phyloP scores from a whole-genome alignment of 2,797 vertebrate genomes.

The Hafferia zeledoni region DNA sequence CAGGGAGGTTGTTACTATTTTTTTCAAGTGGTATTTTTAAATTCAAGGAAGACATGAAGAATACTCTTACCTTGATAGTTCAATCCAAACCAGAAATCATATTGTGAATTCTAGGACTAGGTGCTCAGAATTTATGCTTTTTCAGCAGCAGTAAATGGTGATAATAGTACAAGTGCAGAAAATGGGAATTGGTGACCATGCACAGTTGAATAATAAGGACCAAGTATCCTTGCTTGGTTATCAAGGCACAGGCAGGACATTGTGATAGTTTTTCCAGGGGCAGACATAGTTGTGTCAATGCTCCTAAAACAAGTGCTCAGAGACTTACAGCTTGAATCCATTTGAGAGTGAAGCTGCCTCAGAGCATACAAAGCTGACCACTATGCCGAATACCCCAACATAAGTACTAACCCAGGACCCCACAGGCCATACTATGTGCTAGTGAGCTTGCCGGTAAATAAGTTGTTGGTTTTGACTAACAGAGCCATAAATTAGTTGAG shows the following conservation, averaged over 20 bases:
- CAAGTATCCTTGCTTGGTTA: neutral
- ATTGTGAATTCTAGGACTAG: neutral
- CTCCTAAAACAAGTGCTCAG: neutral
- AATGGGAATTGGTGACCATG: neutral
- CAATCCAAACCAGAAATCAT: neutral
- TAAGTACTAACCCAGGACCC: neutral
- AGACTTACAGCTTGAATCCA: neutral
- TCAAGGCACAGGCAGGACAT: neutral
- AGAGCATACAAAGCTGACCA: neutral
- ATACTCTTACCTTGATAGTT: neutral
- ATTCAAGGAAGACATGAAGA: neutral
- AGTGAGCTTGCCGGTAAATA: neutral
- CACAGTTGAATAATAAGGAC: neutral
- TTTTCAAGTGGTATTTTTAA: neutral
- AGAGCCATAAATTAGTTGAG: constrained; percentile 2
- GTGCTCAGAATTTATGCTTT: neutral
- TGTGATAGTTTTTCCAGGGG: neutral
- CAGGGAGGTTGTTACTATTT: neutral
- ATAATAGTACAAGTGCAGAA: neutral
- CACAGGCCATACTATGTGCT: neutral
- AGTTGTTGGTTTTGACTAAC: constrained; percentile 31
- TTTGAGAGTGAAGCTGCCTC: neutral
- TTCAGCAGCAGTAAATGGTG: neutral
- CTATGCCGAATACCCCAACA: accelerated
- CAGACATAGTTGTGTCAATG: neutral